Evolutionary conservation across 1,140 invertebrate species (phyloP), one percentile per base, ranked within the genome.

Genomic region (Drosophila nigrodunni): DNA sequence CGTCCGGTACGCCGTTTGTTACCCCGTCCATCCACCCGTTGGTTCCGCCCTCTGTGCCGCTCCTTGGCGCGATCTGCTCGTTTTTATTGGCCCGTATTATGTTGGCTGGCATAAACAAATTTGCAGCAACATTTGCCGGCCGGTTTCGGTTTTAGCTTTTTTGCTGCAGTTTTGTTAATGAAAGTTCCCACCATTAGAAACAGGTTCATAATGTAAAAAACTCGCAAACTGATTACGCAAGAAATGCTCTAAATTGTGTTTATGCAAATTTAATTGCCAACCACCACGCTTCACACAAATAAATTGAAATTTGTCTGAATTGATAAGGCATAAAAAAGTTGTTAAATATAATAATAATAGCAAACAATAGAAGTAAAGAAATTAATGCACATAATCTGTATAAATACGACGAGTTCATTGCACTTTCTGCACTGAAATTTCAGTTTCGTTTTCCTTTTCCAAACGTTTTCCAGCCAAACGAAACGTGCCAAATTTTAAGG

Each of bases 131-230:
- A 88, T 88, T 88, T 87, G 83, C 83, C 82, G 79, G 82, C 83
- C 83, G 83, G 83, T 88, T 85, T 65, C 35, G n/a, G 49, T 72
- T 62, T 64, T 30, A 8, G 11, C 21, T 54, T 67, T 44, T 46
- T 61, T 34, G 30, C 66, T 79, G 77, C 77, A 78, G 76, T 75
- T 69, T 85, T 85, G 79, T 83, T 89, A 88, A 88, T 88, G 85
- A 88, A 85, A 88, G 85, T 88, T 88, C 85, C 80, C 85, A 88
- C 86, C 85, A 88, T 88, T 88, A 88, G 85, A 89, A 88, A 88
- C 85, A 88, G 85, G 85, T 88, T 88, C 80, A 39, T 47, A 55
- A 66, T 25, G 4, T 30, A 80, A 69, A 87, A 85, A 79, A 15
- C 66, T 39, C 60, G 41, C 55, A 77, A 57, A 70, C 70, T 83